These are phyloP conservation scores for Uria aalge DNA, from an alignment of 2,113 vertebrate genomes.

Conservation along the genomic window DNA sequence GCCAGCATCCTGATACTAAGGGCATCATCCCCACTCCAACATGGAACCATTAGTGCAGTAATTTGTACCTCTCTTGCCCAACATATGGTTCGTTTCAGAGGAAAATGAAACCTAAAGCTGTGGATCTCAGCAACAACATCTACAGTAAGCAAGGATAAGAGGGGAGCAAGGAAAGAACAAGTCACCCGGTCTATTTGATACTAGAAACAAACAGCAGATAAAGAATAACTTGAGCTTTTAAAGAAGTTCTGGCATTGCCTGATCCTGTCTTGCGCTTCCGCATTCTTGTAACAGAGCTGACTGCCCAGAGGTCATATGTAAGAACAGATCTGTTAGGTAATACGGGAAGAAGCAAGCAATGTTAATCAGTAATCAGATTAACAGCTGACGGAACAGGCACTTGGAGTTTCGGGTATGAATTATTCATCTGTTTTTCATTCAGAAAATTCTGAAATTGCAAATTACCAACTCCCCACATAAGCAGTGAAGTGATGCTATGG, in stretches of 20 bases:
- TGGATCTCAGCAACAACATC: not conserved
- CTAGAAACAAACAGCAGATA: not conserved
- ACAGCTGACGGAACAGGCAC: not conserved
- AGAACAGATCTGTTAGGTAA: constrained; percentile 2
- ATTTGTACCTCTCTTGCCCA: not conserved
- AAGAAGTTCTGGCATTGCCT: not conserved
- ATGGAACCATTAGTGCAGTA: not conserved
- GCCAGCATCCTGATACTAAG: not conserved
- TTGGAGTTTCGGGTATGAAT: not conserved
- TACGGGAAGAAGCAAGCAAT: not conserved
- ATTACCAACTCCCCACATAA: not conserved
- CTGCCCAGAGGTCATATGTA: not conserved
- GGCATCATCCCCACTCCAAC: not conserved
- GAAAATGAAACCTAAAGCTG: not conserved
- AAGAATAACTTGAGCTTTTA: not conserved
- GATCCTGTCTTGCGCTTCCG: not conserved
- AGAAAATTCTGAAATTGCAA: constrained; percentile 14
- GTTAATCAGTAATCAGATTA: constrained; percentile 37
- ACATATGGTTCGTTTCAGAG: not conserved
- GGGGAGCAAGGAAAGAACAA: not conserved
- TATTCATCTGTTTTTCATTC: not conserved
- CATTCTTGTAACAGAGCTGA: not conserved
- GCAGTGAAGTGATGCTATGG: not conserved
- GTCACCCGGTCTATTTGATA: not conserved
- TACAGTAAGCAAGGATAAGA: not conserved